Evolutionary conservation across 2,113 vertebrate species (phyloP), one percentile per base, ranked within the genome.

Genomic region (Periophthalmus modestus): DNA sequence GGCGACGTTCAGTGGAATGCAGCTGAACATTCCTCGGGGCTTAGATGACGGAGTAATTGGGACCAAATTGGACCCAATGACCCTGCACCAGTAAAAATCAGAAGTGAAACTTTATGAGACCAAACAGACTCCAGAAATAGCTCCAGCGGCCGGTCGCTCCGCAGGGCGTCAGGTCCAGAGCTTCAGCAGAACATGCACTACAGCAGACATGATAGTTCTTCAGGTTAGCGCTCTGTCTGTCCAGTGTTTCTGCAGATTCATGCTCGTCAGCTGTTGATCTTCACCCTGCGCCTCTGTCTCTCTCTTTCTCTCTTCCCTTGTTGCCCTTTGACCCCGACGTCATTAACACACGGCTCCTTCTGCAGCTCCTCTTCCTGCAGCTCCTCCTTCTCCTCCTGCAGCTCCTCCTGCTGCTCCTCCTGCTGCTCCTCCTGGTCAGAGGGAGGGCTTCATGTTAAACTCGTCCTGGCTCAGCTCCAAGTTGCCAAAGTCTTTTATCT

Each of bases 401-500:
- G 13, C 7, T 28, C 28, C 57, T 59, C 16, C 59, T 33, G 59
- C 18, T n/a, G n/a, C n/a, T n/a, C n/a, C n/a, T n/a, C n/a, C 57
- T 21, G 43, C 73, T 3, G 13, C 7, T 28, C 28, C 57, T 59
- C 16, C 59, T 33, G 7, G 79, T 73, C 83, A 82, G 13, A 28
- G 14, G 59, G 59, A 62, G 59, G 59, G n/a, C n/a, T 88, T 75
- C 59, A 18, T 65, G 19, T 36, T 54, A 59, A 16, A 36, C 16
- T n/a, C 34, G 34, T 48, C 19, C n/a, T 89, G 85, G 85, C 82
- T 72, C 75, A 1, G 48, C 59, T 89, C 87, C 80, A 83, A 74
- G 77, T 82, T 85, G 70, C 82, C 77, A 77, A 57, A 73, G 71
- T 67, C 73, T 88, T 87, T 81, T 87, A 82, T 81, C 84, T 79